Evolutionary conservation across 2,888 invertebrate genomes (phyloP).

Genomic region (Drosophila quinaria): DNA sequence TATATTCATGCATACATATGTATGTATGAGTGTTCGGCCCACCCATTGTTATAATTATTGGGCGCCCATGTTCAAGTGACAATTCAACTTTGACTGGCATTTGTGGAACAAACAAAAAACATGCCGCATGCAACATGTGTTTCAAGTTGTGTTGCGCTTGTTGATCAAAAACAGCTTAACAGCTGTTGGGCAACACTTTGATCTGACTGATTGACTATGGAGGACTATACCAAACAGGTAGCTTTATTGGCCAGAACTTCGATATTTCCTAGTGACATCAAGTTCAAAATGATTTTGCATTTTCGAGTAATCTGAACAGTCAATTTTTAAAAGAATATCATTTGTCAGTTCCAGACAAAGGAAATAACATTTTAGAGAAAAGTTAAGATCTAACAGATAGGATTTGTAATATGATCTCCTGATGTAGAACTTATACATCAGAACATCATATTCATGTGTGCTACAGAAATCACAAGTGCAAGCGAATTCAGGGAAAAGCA

Average conservation of each 20-base stretch:
- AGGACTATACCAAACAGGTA: conserved; percentile 31
- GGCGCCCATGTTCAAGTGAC: conserved; percentile 75
- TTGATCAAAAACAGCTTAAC: conserved; percentile 24
- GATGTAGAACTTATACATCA: too few relatives aligned
- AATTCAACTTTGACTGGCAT: conserved; percentile 75
- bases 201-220: background rate
- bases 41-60: conserved; percentile 82
- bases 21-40: conserved; percentile 50
- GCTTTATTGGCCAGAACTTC: background rate
- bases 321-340: background rate
- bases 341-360: background rate
- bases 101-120: conserved; percentile 60
- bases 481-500: too few relatives aligned
- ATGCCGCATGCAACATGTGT: conserved; percentile 63
- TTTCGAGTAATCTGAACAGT: background rate
- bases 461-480: too few relatives aligned
- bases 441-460: too few relatives aligned
- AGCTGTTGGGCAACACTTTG: conserved; percentile 16
- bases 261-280: background rate
- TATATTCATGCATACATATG: background rate
- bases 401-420: too few relatives aligned
- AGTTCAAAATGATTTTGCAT: background rate
- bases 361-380: too few relatives aligned
- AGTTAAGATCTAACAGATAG: too few relatives aligned
- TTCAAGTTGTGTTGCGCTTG: conserved; percentile 49